Evolutionary conservation across 1,140 invertebrate species (phyloP), one percentile per base, ranked within the genome.

Genomic region (Microplitis mediator): DNA sequence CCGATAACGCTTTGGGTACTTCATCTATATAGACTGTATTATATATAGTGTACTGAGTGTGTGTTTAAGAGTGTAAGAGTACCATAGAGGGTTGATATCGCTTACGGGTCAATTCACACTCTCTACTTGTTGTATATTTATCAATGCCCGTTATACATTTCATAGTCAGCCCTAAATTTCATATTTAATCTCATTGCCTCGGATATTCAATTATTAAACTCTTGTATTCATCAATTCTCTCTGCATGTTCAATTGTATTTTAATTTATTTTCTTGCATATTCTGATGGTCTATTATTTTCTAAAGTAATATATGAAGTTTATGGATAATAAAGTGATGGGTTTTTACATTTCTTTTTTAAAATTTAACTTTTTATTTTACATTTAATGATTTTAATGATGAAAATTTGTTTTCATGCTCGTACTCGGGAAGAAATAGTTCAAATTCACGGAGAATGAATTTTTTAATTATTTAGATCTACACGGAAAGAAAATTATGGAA

Each of bases 1-100:
- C 74, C 74, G 78, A 83, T 82, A 83, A 83, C 71, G 75, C 66
- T 52, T 50, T 71, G 32, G 66, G 74, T 75, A 74, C 67, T 74
- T 68, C 6, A 45, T 52, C 54, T 66, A 66, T 62, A 62, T 16
- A 4, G 66, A 34, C 56, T 11, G 23, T 31, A 39, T 52, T 60
- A 50, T 62, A 14, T 61, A 56, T 58, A 58, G 11, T 5, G 54
- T 50, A 23, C 23, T 45, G 39, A n/a, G 16, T 67, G 23, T 8
- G 8, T 13, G n/a, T 54, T 66, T 51, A 36, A 56, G 65, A 34
- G 58, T 9, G 58, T 14, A 61, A 39, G 34, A 36, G 16, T 13
- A 13, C 9, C 6, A 16, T 54, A 11, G 56, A 50, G 50, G 64
- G 35, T 52, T 34, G 50, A 51, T 67, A 67, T 54, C 65, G 51